Conservation (phyloP, 2,888 invertebrate species). For the Scaptodrosophila latifasciaeformis region DNA sequence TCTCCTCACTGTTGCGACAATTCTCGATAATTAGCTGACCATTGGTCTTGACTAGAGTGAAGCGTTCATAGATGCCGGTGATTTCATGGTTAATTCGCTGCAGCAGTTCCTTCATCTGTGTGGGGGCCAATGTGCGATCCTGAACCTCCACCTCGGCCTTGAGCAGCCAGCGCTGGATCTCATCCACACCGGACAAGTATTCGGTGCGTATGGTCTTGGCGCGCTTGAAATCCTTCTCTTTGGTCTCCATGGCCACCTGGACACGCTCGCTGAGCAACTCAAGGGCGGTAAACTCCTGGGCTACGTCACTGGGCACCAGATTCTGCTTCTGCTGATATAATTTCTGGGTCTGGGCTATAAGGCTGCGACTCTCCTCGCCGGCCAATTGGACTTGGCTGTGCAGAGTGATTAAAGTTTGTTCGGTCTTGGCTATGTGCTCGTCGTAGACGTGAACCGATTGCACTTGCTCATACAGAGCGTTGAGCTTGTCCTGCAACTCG, state of each 20-base stretch:
- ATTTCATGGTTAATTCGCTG: conserved; percentile 86
- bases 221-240: conserved; percentile 89
- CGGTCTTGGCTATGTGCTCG: conserved; percentile 81
- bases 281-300: conserved; percentile 86
- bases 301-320: conserved; percentile 83
- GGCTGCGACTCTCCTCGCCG: conserved; percentile 78
- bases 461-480: conserved; percentile 81
- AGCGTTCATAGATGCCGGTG: conserved; percentile 82
- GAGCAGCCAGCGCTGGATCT: conserved; percentile 88
- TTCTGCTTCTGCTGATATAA: conserved; percentile 80
- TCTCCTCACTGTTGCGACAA: conserved; percentile 85
- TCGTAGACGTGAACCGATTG: conserved; percentile 86
- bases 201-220: conserved; percentile 88
- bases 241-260: conserved; percentile 88
- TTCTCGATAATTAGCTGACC: conserved; percentile 87
- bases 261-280: conserved; percentile 88
- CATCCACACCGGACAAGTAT: conserved; percentile 86
- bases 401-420: conserved; percentile 79
- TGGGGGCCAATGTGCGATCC: conserved; percentile 86
- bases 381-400: conserved; percentile 78
- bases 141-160: conserved; percentile 88
- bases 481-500: conserved; percentile 81
- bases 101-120: conserved; percentile 84
- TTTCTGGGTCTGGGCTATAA: conserved; percentile 79
- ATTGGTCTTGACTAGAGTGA: conserved; percentile 86